phyloP scores from a whole-genome alignment of 1,140 invertebrate species.

The Bombus sylvicola region DNA sequence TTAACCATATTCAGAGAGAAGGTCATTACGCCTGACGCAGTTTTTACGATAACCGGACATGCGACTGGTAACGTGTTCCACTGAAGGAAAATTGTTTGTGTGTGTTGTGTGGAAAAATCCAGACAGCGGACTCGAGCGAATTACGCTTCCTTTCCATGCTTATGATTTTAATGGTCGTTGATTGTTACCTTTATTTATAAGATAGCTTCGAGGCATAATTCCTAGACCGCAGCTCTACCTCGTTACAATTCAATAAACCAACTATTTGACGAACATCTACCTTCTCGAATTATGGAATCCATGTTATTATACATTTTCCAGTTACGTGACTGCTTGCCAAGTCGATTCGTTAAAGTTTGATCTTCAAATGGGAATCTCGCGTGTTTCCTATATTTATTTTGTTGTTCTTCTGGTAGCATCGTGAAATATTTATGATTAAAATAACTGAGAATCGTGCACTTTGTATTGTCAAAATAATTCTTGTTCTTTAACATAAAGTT shows the following conservation, averaged over 20 bases:
- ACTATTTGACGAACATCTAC: neutral
- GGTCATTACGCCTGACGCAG: slow-evolving; percentile 75
- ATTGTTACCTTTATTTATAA: slow-evolving; percentile 60
- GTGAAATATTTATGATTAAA: no score
- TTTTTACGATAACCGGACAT: slow-evolving; percentile 70
- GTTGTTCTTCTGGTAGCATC: no score
- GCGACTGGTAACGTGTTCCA: slow-evolving; percentile 47
- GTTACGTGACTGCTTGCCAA: neutral
- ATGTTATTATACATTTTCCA: neutral
- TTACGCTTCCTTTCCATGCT: slow-evolving; percentile 59
- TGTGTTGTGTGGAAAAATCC: slow-evolving; percentile 57
- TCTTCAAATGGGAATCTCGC: neutral
- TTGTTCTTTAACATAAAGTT: no score
- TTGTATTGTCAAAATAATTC: no score
- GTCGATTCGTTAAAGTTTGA: neutral
- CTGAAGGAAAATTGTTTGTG: slow-evolving; percentile 59
- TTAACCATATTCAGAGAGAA: slow-evolving; percentile 77
- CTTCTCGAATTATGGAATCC: neutral
- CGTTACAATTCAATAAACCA: slow-evolving; percentile 6
- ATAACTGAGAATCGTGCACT: no score
- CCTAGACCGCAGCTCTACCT: slow-evolving; percentile 4
- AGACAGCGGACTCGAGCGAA: slow-evolving; percentile 37
- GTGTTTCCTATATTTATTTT: no score
- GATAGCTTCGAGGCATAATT: slow-evolving; percentile 38
- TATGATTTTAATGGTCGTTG: slow-evolving; percentile 61